Evolutionary conservation across 2,113 vertebrate species (phyloP), one percentile per base, ranked within the genome.

Genomic region (Podiceps cristatus): DNA sequence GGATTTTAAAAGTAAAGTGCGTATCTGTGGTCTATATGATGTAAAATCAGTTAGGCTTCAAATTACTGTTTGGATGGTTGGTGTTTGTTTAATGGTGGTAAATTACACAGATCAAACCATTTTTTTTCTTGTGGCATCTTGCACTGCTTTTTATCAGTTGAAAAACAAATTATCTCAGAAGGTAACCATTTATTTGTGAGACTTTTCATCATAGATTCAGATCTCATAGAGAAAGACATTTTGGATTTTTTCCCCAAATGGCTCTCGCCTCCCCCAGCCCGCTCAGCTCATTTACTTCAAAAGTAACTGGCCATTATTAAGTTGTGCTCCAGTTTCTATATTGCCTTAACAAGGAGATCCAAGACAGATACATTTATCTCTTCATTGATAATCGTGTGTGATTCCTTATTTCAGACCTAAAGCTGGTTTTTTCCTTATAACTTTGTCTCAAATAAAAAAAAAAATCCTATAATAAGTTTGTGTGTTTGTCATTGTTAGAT

Each of bases 401-500:
- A 8, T 58, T 58, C 82, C 27, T 44, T 11, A 60, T 80, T 74
- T 72, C 33, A 66, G 19, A 82, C 82, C 15, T 73, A 53, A 91
- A 85, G 6, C 11, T 77, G 10, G 18, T 6, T 15, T 87, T 95
- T 71, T 59, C 42, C 28, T 53, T 47, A 7, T 11, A n/a, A 44
- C 8, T 44, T 92, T 71, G 18, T 89, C 31, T 86, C 24, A 45
- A 60, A 72, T 63, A 8, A 15, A 68, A 63, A 71, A 92, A 37
- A 66, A 59, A 60, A 37, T 87, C 18, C 18, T 75, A 4, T 18
- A 55, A 15, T 85, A 50, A 55, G 93, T 94, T 62, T 88, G 94
- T 75, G 68, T 90, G 56, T 56, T 58, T 86, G 52, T 86, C 9
- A 63, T 94, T 89, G 93, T 86, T 95, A 98, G 98, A 91, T 93